A percentile compares a stretch with the other conserved stretches of the same genome.
phyloP scores from a whole-genome alignment of 1,140 invertebrate genomes.

The Spodoptera frugiperda region DNA sequence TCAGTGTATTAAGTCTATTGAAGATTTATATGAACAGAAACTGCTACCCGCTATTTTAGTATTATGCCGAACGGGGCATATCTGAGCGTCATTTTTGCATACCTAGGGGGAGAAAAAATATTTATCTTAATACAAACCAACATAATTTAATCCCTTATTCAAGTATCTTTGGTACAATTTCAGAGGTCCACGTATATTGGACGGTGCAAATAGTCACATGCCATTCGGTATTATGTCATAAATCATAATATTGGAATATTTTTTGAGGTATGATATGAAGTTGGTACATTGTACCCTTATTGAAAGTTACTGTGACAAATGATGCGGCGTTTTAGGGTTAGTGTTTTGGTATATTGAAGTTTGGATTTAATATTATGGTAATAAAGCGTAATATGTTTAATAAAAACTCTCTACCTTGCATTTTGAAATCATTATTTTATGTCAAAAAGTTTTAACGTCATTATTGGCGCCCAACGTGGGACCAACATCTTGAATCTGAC shows the following conservation, averaged over 20 bases:
- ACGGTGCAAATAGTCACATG: conserved; percentile 44
- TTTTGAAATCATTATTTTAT: too few relatives aligned
- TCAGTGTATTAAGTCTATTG: conserved; percentile 70
- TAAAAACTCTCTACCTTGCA: too few relatives aligned
- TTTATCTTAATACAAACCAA: conserved; percentile 56
- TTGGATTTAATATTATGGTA: conserved; percentile 33
- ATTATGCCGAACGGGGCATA: conserved; percentile 57
- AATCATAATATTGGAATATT: conserved; percentile 77
- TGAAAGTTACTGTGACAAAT: conserved; percentile 72
- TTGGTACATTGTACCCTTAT: conserved; percentile 63
- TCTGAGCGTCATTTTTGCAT: conserved; percentile 72
- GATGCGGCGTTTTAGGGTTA: conserved; percentile 55
- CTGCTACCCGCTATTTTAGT: conserved; percentile 59
- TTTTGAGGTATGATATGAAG: conserved; percentile 55
- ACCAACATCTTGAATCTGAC: too few relatives aligned
- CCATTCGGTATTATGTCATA: conserved; percentile 62
- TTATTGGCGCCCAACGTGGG: too few relatives aligned
- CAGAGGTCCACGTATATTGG: conserved; percentile 47
- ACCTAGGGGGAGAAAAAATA: conserved; percentile 64
- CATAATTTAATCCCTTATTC: conserved; percentile 41
- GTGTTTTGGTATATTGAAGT: conserved; percentile 48
- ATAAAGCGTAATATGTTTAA: background rate
- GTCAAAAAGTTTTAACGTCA: too few relatives aligned
- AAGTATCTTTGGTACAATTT: background rate
- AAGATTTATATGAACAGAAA: conserved; percentile 73